Conservation (phyloP, 2,113 vertebrate species). For the Corythornis vintsioides region DNA sequence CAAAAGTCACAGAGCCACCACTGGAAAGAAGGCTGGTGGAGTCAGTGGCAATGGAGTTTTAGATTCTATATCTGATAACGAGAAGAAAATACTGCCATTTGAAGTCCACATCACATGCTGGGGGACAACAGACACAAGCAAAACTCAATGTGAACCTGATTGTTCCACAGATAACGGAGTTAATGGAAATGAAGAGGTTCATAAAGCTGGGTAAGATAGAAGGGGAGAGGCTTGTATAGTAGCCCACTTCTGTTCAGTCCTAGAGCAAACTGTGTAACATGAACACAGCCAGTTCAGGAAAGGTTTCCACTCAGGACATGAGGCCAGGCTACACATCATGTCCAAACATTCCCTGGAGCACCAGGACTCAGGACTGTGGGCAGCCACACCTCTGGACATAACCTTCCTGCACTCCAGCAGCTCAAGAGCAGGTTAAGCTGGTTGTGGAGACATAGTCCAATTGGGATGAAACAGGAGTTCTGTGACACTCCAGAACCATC, state of each 20-base stretch:
- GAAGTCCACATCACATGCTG: neutral
- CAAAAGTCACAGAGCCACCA: accelerated
- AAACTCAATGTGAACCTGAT: neutral
- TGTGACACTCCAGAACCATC: neutral
- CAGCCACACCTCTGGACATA: neutral
- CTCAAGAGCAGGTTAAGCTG: neutral
- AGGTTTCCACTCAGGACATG: neutral
- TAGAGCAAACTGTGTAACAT: neutral
- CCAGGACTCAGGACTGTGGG: neutral
- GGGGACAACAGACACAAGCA: neutral
- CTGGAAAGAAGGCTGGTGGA: neutral
- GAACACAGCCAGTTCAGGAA: neutral
- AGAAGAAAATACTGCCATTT: neutral
- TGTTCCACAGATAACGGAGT: neutral
- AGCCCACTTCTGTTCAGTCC: neutral
- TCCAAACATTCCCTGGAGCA: neutral
- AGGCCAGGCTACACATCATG: neutral
- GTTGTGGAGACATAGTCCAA: neutral
- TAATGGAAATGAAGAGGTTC: neutral
- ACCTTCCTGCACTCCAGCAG: neutral
- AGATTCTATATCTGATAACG: neutral
- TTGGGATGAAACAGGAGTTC: neutral
- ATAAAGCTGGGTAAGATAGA: neutral
- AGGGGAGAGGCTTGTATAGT: neutral
- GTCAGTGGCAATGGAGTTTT: neutral